phyloP scores from a whole-genome alignment of 2,113 vertebrate genomes.

The Mesoclemmys tuberculata region DNA sequence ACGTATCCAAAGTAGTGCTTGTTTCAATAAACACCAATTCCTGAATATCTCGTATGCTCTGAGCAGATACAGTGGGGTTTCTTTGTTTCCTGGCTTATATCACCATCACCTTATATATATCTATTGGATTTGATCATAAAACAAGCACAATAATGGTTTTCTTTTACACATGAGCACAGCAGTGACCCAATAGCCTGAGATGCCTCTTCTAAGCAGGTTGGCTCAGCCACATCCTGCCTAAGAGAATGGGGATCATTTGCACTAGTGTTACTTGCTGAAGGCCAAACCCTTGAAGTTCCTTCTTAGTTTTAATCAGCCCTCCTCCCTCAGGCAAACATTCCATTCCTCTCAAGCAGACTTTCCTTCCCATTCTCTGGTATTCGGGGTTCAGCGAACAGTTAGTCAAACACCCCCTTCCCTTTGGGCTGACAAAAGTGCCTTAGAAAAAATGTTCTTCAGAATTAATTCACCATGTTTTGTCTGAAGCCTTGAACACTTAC shows the following conservation, averaged over 20 bases:
- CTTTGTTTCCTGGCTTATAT: not conserved
- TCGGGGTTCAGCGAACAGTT: not conserved
- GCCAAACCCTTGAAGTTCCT: accelerated
- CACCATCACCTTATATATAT: not conserved
- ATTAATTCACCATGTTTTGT: not conserved
- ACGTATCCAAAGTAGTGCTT: not conserved
- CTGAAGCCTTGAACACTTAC: not conserved
- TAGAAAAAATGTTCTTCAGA: not conserved
- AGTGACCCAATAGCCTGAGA: accelerated
- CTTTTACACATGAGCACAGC: not conserved
- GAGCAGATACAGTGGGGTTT: not conserved
- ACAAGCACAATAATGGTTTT: accelerated
- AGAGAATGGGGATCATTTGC: accelerated
- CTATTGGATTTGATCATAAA: not conserved
- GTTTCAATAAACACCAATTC: not conserved
- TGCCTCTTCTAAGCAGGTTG: not conserved
- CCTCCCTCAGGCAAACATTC: not conserved
- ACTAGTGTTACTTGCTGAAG: not conserved
- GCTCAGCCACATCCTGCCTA: accelerated
- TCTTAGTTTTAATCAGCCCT: accelerated
- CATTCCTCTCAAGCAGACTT: not conserved
- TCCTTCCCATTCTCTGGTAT: not conserved
- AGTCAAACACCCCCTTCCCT: conserved; percentile 50
- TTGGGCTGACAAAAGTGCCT: not conserved
- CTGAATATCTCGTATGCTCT: not conserved